These are phyloP conservation scores for Zoroaster sp. DNA, from an alignment of 53 echinoderm and acorn worm species.

Conservation along the genomic window DNA sequence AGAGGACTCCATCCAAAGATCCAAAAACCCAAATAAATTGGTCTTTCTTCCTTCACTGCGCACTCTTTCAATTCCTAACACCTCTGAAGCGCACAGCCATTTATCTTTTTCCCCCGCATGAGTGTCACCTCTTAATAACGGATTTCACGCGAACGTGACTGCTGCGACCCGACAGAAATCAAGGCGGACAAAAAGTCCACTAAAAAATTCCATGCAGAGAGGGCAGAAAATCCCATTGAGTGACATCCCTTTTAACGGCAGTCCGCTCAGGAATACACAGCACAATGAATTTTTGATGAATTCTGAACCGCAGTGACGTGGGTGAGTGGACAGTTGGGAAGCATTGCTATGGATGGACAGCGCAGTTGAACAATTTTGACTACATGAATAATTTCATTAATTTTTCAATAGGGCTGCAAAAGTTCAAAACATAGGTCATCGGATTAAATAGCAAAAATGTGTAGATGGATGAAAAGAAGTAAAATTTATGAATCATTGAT, in stretches of 20 bases:
- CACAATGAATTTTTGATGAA: background rate
- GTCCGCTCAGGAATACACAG: background rate
- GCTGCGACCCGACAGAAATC: background rate
- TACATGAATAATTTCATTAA: too few relatives aligned
- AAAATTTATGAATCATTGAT: too few relatives aligned
- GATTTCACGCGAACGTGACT: conserved; percentile 41
- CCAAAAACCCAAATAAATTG: conserved; percentile 8
- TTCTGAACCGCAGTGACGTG: background rate
- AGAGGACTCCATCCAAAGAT: background rate
- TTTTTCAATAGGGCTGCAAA: too few relatives aligned
- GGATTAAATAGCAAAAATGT: too few relatives aligned
- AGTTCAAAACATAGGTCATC: too few relatives aligned
- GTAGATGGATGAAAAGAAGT: too few relatives aligned
- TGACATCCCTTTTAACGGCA: background rate
- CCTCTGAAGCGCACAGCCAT: background rate
- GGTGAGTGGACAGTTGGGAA: background rate
- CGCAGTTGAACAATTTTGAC: too few relatives aligned
- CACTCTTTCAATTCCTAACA: background rate
- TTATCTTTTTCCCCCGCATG: background rate
- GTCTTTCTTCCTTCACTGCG: background rate
- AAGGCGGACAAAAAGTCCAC: background rate
- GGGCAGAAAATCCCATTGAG: background rate
- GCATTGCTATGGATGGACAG: too few relatives aligned
- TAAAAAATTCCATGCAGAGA: conserved; percentile 11
- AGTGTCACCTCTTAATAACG: conserved; percentile 22